Evolutionary conservation across 2,113 vertebrate species (phyloP), one percentile per base, ranked within the genome.

Genomic region (Osmerus mordax): DNA sequence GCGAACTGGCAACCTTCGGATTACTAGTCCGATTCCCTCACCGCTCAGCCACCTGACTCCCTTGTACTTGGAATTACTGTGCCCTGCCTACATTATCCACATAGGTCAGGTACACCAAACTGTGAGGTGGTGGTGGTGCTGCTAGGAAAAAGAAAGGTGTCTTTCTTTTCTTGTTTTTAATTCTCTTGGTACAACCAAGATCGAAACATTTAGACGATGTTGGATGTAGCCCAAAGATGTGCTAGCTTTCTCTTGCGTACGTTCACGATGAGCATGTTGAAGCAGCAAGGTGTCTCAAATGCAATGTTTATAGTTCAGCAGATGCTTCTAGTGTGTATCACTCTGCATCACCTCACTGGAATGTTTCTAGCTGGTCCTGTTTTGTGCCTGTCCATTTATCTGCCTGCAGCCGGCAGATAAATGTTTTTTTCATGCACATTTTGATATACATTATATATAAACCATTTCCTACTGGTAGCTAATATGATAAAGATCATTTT

Each of bases 41-140:
- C 21, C 21, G 21, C 21, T 21, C 21, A 21, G 21, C 21, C 21
- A 21, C 21, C 21, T 21, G 21, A 21, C 21, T 21, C 21, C n/a
- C n/a, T n/a, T n/a, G n/a, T n/a, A n/a, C n/a, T n/a, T n/a, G n/a
- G n/a, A n/a, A n/a, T n/a, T n/a, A n/a, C n/a, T 82, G 88, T 86
- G 86, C 87, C 84, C 81, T 71, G 79, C 60, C 79, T 87, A 56
- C 71, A 55, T 73, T 61, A 59, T 68, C 74, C 81, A 80, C 83
- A 83, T 83, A 78, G 59, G 76, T 85, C 83, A 86, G 84, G 5
- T 47, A 47, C 9, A 47, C 41, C 41, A 15, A 28, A 25, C 3
- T 62, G 60, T 62, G 15, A 14, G 15, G 15, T 56, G 55, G 15
- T 56, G 15, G 15, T 56, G 55, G 3, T 56, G 4, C n/a, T 3